These are phyloP conservation scores for Nephrotoma appendiculata DNA, from an alignment of 2,888 invertebrate genomes.

Conservation along the genomic window DNA sequence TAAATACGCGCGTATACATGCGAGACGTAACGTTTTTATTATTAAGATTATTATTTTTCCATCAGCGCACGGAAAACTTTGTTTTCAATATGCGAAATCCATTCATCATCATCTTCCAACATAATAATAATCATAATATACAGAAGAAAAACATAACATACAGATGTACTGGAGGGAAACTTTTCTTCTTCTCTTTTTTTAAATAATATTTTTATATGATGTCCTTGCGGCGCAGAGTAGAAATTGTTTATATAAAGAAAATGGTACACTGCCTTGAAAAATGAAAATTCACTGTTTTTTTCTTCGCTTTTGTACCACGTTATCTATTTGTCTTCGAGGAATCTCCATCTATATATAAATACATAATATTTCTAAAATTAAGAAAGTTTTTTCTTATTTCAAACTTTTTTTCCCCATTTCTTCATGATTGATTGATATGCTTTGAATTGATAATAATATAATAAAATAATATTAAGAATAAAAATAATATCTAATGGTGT, in stretches of 20 bases:
- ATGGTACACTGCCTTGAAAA: neutral
- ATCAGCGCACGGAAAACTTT: neutral
- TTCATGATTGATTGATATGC: neutral
- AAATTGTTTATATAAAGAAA: neutral
- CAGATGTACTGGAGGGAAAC: neutral
- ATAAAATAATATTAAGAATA: too few relatives aligned
- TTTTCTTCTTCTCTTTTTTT: neutral
- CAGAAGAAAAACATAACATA: neutral
- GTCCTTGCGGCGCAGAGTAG: neutral
- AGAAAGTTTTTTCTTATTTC: neutral
- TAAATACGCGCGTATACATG: neutral
- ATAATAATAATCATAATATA: neutral
- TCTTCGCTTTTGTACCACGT: neutral
- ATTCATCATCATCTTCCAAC: neutral
- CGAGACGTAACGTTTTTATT: neutral
- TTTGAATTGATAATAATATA: neutral
- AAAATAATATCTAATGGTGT: neutral
- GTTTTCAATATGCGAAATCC: neutral
- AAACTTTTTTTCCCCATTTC: neutral
- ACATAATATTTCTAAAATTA: neutral
- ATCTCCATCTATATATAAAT: neutral
- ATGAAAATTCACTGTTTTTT: neutral
- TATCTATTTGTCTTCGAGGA: neutral
- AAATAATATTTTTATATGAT: neutral
- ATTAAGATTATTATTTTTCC: neutral